phyloP scores from a whole-genome alignment of 2,797 vertebrate species.

The Acrocephalus scirpaceus region DNA sequence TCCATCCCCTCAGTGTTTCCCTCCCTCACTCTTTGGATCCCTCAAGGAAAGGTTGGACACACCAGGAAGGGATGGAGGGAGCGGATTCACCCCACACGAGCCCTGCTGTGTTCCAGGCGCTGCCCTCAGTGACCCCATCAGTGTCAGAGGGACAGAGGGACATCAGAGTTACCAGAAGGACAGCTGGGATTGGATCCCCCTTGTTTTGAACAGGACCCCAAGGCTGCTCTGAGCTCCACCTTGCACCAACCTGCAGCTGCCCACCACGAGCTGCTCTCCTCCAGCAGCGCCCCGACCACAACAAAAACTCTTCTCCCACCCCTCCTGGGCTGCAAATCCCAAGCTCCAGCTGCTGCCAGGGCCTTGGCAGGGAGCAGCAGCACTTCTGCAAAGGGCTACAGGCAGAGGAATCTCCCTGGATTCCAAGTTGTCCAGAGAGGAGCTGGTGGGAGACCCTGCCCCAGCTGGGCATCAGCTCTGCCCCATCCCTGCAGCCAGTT shows the following conservation, averaged over 20 bases:
- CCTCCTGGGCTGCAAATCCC: not conserved
- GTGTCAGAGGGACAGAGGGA: not conserved
- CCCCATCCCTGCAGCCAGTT: not conserved
- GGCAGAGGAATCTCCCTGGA: not conserved
- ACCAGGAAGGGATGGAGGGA: not conserved
- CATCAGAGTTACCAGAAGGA: not conserved
- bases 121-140: not conserved
- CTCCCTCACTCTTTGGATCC: not conserved
- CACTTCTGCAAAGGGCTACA: no score
- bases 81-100: rapidly evolving
- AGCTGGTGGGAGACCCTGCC: not conserved
- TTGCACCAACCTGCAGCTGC: no score
- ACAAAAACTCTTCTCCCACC: no score
- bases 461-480: rapidly evolving
- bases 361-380: not conserved
- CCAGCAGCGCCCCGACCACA: no score
- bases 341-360: not conserved
- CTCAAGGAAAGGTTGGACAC: not conserved
- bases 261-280: no score
- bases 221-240: no score
- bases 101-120: not conserved
- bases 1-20: not conserved
- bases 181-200: not conserved
- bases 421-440: not conserved
- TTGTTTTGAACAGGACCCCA: not conserved